Evolutionary conservation across 2,888 invertebrate species (phyloP).

Genomic region (Dendrolimus pini): DNA sequence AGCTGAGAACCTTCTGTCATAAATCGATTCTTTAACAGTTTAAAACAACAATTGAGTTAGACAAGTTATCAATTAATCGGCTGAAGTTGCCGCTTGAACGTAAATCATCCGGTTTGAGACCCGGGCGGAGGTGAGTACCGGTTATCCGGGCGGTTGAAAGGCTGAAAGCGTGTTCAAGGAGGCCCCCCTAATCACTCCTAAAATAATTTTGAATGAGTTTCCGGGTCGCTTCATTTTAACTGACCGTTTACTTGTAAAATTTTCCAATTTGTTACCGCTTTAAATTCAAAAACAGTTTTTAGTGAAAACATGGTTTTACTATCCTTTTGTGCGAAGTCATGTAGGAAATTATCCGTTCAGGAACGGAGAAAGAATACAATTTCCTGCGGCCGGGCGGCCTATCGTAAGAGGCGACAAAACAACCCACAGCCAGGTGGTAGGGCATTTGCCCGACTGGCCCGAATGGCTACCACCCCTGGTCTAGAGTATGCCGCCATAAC

Average conservation of each 20-base stretch:
- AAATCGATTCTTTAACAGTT: neutral
- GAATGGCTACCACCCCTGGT: too few relatives aligned
- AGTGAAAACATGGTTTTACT: neutral
- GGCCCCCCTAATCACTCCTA: constrained; percentile 24
- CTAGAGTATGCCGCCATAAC: too few relatives aligned
- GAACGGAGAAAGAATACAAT: too few relatives aligned
- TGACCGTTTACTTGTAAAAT: constrained; percentile 6
- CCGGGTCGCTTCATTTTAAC: constrained; percentile 9
- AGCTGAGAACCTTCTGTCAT: too few relatives aligned
- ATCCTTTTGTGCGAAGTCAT: neutral
- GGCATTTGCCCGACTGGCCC: too few relatives aligned
- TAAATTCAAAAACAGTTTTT: neutral
- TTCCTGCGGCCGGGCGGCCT: too few relatives aligned
- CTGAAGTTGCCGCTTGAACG: constrained; percentile 27
- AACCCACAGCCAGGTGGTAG: too few relatives aligned
- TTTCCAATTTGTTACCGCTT: neutral
- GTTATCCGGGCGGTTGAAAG: constrained; percentile 19
- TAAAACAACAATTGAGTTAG: neutral
- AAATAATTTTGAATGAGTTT: constrained; percentile 21
- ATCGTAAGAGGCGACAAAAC: too few relatives aligned
- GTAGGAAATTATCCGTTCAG: too few relatives aligned
- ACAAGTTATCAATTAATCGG: constrained; percentile 31
- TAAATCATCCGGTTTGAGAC: constrained; percentile 31
- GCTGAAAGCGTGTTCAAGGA: constrained; percentile 12
- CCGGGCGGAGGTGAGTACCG: constrained; percentile 24